Evolutionary conservation across 2,113 vertebrate genomes (phyloP).

Genomic region (Rhinolophus ferrumequinum): DNA sequence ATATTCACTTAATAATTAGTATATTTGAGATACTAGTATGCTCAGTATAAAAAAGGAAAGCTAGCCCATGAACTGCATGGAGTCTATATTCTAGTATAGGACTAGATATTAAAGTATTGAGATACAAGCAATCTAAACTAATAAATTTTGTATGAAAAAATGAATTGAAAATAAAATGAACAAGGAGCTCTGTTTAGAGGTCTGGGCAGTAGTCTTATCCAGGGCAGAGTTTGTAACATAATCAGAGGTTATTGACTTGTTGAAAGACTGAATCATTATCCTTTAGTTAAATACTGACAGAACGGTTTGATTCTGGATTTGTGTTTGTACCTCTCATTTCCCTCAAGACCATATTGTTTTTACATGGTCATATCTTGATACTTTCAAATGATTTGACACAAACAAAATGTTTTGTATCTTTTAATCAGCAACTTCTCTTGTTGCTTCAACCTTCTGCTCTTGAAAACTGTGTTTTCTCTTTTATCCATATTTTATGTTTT

Average conservation of each 20-base stretch:
- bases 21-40: not conserved
- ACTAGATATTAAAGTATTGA: not conserved
- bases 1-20: not conserved
- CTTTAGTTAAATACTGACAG: not conserved
- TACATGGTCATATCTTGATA: not conserved
- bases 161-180: not conserved
- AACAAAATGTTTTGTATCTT: not conserved
- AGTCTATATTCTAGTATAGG: not conserved
- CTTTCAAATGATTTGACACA: not conserved
- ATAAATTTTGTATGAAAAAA: not conserved
- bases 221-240: not conserved
- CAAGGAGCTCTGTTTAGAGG: not conserved
- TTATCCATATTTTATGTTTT: not conserved
- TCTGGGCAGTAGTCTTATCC: not conserved
- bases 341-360: not conserved
- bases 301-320: not conserved
- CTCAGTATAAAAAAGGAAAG: not conserved
- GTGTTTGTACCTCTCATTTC: not conserved
- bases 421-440: not conserved
- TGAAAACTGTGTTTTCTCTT: not conserved
- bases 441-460: not conserved
- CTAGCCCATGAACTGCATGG: not conserved
- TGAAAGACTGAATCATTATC: not conserved
- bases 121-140: not conserved
- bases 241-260: not conserved